phyloP scores from a whole-genome alignment of 2,113 vertebrate species.

The Aplodontia rufa region DNA sequence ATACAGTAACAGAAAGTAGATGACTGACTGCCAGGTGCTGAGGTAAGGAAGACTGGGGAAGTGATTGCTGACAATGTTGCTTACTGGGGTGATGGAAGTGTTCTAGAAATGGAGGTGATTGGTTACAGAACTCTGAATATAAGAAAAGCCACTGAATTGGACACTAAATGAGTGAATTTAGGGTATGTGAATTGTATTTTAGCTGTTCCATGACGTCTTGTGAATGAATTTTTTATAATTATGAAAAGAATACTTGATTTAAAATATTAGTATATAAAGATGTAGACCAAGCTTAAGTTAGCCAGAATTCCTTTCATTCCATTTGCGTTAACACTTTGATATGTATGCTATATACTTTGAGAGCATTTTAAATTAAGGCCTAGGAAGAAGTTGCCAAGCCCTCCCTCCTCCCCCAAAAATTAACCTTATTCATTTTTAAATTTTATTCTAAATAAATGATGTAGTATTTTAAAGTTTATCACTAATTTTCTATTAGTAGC shows the following conservation, averaged over 20 bases:
- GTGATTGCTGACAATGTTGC: neutral
- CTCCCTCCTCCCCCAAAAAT: too few species aligned
- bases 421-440: neutral
- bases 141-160: neutral
- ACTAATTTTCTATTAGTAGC: neutral
- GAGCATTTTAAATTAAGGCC: neutral
- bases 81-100: neutral
- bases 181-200: neutral
- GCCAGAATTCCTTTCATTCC: neutral
- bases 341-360: slow-evolving; percentile 17
- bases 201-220: neutral
- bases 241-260: slow-evolving; percentile 1
- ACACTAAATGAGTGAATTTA: neutral
- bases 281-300: neutral
- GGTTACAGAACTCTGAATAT: neutral
- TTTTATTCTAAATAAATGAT: neutral
- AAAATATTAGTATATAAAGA: neutral
- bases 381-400: neutral
- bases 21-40: neutral
- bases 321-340: neutral
- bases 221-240: slow-evolving; percentile 17
- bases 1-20: neutral
- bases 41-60: neutral
- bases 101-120: neutral
- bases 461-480: neutral